phyloP scores from a whole-genome alignment of 2,888 invertebrate species.

The Melinaea menophilus region DNA sequence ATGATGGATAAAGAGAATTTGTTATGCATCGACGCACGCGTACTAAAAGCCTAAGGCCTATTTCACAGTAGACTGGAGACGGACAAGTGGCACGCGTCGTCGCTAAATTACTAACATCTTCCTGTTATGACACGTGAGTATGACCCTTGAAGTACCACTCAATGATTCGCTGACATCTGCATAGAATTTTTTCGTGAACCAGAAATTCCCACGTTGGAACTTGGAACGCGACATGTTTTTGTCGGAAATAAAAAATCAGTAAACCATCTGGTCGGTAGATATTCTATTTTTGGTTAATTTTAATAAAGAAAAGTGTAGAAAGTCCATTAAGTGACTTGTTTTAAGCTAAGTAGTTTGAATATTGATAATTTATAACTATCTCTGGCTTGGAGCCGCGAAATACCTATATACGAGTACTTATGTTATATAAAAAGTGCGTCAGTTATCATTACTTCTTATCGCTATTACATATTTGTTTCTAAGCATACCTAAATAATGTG shows the following conservation, averaged over 20 bases:
- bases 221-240: slow-evolving; percentile 52
- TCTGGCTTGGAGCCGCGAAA: not conserved
- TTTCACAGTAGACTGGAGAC: slow-evolving; percentile 59
- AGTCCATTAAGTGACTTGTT: not conserved
- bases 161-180: slow-evolving; percentile 63
- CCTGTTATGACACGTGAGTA: slow-evolving; percentile 68
- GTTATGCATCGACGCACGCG: slow-evolving; percentile 21
- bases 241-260: slow-evolving; percentile 53
- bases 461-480: slow-evolving; percentile 23
- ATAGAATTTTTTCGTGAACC: slow-evolving; percentile 43
- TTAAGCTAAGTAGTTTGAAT: not conserved
- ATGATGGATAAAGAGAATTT: slow-evolving; percentile 15
- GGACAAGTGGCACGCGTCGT: slow-evolving; percentile 67
- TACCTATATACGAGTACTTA: not conserved
- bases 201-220: slow-evolving; percentile 67
- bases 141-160: slow-evolving; percentile 32
- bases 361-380: not conserved
- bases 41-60: slow-evolving; percentile 52
- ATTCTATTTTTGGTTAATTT: slow-evolving; percentile 58
- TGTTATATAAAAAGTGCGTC: slow-evolving; percentile 13
- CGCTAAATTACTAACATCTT: slow-evolving; percentile 50
- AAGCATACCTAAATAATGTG: slow-evolving; percentile 28
- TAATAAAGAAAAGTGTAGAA: slow-evolving; percentile 55
- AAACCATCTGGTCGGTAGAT: slow-evolving; percentile 64
- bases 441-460: slow-evolving; percentile 49